phyloP scores from a whole-genome alignment of 2,113 vertebrate genomes.

The Nothoprocta perdicaria region DNA sequence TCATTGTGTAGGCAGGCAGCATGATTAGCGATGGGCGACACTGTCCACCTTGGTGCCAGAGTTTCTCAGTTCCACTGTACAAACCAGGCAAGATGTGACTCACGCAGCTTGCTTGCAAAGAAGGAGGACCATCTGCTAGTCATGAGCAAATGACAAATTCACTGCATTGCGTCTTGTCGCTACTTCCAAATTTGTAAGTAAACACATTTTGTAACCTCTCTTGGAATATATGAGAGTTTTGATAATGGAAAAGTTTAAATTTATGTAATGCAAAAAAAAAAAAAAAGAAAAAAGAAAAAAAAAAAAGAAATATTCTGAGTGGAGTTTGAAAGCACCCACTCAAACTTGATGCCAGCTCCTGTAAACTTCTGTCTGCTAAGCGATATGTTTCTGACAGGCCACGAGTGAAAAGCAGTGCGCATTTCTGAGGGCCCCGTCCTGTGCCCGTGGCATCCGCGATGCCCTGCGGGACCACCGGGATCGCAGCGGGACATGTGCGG shows the following conservation, averaged over 20 bases:
- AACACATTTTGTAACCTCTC: slow-evolving; percentile 82
- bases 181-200: slow-evolving; percentile 83
- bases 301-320: slow-evolving; percentile 39
- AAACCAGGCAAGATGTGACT: slow-evolving; percentile 76
- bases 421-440: neutral
- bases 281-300: slow-evolving; percentile 60
- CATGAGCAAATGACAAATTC: slow-evolving; percentile 85
- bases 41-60: slow-evolving; percentile 61
- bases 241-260: slow-evolving; percentile 63
- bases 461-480: neutral
- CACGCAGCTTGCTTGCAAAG: slow-evolving; percentile 68
- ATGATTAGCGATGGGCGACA: slow-evolving; percentile 28
- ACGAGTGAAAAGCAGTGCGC: neutral
- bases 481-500: neutral
- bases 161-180: slow-evolving; percentile 75
- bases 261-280: slow-evolving; percentile 64
- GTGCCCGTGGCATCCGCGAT: no score
- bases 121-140: slow-evolving; percentile 82
- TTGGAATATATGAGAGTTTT: slow-evolving; percentile 54
- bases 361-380: neutral
- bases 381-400: neutral
- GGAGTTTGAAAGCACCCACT: slow-evolving; percentile 27
- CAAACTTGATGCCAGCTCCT: neutral
- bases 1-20: slow-evolving; percentile 42
- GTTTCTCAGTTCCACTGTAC: slow-evolving; percentile 52